These are phyloP conservation scores for Lithobius niger DNA, from an alignment of 1,140 invertebrate species.

Conservation along the genomic window DNA sequence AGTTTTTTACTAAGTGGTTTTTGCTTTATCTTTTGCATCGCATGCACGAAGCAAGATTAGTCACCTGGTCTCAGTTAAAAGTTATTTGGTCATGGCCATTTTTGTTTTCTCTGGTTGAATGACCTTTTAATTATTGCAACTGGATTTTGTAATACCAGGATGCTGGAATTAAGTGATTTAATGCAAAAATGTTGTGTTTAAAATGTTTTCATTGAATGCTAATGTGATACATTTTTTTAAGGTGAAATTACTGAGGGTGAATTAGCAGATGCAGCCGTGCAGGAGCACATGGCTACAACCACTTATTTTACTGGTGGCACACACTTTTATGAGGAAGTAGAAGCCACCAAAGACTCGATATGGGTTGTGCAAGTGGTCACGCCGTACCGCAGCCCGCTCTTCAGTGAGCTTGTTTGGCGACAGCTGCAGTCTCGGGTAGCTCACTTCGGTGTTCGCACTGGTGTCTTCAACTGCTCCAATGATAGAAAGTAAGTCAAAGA, in stretches of 20 bases:
- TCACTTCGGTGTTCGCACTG: conserved; percentile 37
- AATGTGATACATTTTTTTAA: conserved; percentile 13
- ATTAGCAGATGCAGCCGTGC: conserved; percentile 14
- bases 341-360: conserved; percentile 42
- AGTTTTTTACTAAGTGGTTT: too few relatives aligned
- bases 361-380: conserved; percentile 38
- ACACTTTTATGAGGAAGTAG: conserved; percentile 40
- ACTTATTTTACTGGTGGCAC: conserved; percentile 36
- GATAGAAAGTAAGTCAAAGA: conserved; percentile 35
- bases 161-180: too few relatives aligned
- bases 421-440: conserved; percentile 30
- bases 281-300: conserved; percentile 16
- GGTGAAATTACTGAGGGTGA: conserved; percentile 29
- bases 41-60: too few relatives aligned
- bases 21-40: too few relatives aligned
- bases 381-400: conserved; percentile 17
- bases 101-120: too few relatives aligned
- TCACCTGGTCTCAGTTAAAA: too few relatives aligned
- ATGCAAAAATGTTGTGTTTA: too few relatives aligned
- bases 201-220: too few relatives aligned
- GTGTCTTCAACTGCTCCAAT: conserved; percentile 36
- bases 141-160: too few relatives aligned
- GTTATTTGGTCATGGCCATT: too few relatives aligned
- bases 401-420: conserved; percentile 32
- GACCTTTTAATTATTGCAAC: too few relatives aligned